Evolutionary conservation across 1,140 invertebrate species (phyloP).

Genomic region (Melipona quadrifasciata): DNA sequence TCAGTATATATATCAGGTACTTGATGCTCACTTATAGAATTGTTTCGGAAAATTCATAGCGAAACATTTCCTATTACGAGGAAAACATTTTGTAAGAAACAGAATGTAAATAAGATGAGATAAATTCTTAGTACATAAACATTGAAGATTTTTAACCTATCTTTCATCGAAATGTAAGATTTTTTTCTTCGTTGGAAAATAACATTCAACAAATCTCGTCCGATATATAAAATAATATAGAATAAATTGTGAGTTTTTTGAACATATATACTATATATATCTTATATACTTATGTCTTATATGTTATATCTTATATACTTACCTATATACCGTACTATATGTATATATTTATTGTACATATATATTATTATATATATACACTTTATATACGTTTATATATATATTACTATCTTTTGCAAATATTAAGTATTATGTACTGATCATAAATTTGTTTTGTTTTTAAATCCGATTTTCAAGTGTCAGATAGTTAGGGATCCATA

Average conservation of each 20-base stretch:
- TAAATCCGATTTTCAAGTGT: background rate
- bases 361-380: background rate
- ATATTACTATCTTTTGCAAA: background rate
- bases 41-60: background rate
- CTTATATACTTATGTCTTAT: no score
- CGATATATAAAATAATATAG: no score
- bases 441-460: background rate
- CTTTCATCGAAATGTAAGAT: background rate
- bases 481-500: background rate
- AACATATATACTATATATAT: no score
- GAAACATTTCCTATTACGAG: background rate
- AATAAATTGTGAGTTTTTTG: no score
- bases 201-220: background rate
- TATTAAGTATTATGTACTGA: background rate
- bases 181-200: background rate
- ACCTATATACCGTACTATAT: background rate
- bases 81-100: background rate
- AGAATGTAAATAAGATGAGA: background rate
- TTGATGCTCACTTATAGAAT: background rate
- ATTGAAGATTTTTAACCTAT: background rate
- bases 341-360: background rate
- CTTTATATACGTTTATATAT: background rate
- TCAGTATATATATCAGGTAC: conserved; percentile 96
- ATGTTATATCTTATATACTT: no score
- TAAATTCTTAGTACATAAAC: background rate